Evolutionary conservation across 1,140 invertebrate species (phyloP), one percentile per base, ranked within the genome.

Genomic region (Tetraneura akinire): DNA sequence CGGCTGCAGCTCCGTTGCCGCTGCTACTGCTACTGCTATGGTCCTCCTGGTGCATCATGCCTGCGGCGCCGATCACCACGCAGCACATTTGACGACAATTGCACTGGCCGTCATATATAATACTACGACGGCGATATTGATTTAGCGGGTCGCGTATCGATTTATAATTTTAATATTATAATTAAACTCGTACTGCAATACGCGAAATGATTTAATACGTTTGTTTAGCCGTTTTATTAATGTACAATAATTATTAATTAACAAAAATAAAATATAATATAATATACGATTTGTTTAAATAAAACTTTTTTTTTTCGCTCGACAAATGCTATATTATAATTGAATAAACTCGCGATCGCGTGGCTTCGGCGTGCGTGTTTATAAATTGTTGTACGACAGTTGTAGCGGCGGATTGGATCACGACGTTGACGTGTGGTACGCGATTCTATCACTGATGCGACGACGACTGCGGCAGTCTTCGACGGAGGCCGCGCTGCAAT

Each of bases 31-130:
- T 9, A 5, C 29, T 18, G 13, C 53, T 45, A 53, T 76, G 45
- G 16, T 78, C 55, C 55, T 78, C 47, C 55, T 62, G 53, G 8
- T 37, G 32, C 32, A 37, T 37, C 74, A 62, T 78, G 42, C 55
- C 74, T 21, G 73, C 73, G 73, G 73, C 55, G 29, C 73, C 55
- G 42, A 57, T 78, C 74, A 78, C 74, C 74, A 78, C 74, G 74
- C 74, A 62, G 74, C 74, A 78, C 74, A 78, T 78, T 62, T 78
- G 74, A 60, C 23, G 21, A 62, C 55, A 21, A 37, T 47, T 8
- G 32, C 8, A 37, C 18, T 78, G 8, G 1, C 55, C 55, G 45
- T 71, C 42, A 57, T 55, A 21, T 37, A 37, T 37, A n/a, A n/a
- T 13, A 55, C 47, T 26, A 53, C 23, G 16, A 55, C 53, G 32